Evolutionary conservation across 2,888 invertebrate genomes (phyloP).

Genomic region (Arrhopalites spinosus): DNA sequence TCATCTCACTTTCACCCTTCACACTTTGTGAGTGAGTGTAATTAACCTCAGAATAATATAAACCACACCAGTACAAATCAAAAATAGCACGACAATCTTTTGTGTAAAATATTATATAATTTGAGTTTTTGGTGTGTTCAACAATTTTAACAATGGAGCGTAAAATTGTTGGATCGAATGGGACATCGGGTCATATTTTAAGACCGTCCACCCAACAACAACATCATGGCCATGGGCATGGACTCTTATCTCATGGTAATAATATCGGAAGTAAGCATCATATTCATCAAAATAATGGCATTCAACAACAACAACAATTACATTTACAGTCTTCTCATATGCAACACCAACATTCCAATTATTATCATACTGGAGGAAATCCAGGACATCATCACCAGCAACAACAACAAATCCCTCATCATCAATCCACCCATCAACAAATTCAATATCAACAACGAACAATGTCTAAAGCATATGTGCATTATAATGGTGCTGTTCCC

Average conservation of each 20-base stretch:
- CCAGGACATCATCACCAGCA: constrained; percentile 42
- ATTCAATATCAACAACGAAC: constrained; percentile 40
- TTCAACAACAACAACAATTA: constrained; percentile 37
- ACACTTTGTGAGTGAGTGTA: too few relatives aligned
- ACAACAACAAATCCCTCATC: constrained; percentile 40
- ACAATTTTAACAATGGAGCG: too few relatives aligned
- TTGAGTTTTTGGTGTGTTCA: too few relatives aligned
- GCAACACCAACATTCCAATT: constrained; percentile 34
- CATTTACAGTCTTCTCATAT: constrained; percentile 34
- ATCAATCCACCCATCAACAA: constrained; percentile 42
- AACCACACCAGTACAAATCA: too few relatives aligned
- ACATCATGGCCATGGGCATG: constrained; percentile 38
- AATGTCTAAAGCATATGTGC: constrained; percentile 47
- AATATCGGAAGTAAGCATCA: background rate
- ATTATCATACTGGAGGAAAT: constrained; percentile 37
- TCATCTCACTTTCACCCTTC: too few relatives aligned
- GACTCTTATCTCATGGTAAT: constrained; percentile 15
- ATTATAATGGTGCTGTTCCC: constrained; percentile 33
- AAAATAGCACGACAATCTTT: too few relatives aligned
- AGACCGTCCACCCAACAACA: too few relatives aligned
- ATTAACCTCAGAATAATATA: too few relatives aligned
- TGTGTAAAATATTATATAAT: too few relatives aligned
- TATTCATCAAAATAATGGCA: background rate
- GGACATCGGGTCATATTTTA: constrained; percentile 11
- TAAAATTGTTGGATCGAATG: constrained; percentile 28